Conservation (phyloP, 2,888 invertebrate genomes). For the Nudaria mundana region DNA sequence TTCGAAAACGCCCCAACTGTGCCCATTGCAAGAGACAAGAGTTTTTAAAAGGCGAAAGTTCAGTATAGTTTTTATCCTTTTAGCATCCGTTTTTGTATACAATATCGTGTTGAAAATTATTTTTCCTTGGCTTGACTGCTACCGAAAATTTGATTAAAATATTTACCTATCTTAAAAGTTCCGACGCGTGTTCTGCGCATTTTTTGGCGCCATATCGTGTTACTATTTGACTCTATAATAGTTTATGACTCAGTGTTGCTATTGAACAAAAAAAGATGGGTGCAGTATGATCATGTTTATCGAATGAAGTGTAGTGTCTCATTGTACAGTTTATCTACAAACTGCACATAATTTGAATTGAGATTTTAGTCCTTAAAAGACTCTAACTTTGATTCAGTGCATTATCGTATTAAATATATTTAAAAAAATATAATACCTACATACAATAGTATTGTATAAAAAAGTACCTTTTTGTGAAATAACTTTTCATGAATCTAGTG, state of each 20-base stretch:
- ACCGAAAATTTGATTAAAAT: neutral
- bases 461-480: slow-evolving; percentile 15
- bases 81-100: slow-evolving; percentile 3
- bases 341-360: slow-evolving; percentile 4
- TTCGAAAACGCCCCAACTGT: slow-evolving; percentile 26
- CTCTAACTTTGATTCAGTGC: slow-evolving; percentile 13
- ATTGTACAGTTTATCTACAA: slow-evolving; percentile 24
- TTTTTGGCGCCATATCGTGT: too few species aligned
- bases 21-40: slow-evolving; percentile 24
- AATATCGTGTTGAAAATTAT: slow-evolving; percentile 3
- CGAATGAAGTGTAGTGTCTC: slow-evolving; percentile 28
- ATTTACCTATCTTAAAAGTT: too few species aligned
- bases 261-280: slow-evolving; percentile 20
- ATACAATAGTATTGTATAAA: slow-evolving; percentile 8
- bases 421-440: slow-evolving; percentile 9
- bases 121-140: slow-evolving; percentile 6
- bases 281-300: slow-evolving; percentile 16
- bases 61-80: slow-evolving; percentile 8
- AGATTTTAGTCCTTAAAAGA: slow-evolving; percentile 4
- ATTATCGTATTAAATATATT: slow-evolving; percentile 20
- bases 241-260: slow-evolving; percentile 10
- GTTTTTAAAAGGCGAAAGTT: slow-evolving; percentile 5
- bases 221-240: too few species aligned
- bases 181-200: too few species aligned
- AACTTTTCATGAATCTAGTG: slow-evolving; percentile 10